Base-by-base conservation (phyloP, 2,888 invertebrate species). In the Hyposoter dolosus region DNA sequence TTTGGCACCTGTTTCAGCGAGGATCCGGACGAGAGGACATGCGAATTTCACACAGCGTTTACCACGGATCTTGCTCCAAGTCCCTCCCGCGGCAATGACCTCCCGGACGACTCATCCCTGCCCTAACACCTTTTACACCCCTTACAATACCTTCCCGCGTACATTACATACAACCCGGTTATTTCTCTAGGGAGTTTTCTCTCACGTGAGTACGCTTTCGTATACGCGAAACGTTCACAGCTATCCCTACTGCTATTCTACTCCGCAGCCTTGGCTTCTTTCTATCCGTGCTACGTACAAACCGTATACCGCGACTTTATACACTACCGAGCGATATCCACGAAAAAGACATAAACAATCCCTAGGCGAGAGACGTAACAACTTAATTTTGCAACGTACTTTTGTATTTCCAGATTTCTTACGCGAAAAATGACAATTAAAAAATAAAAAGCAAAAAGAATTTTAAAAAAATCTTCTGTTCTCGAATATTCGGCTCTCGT, bases 181-280 rank as follows among this genome's bases (percentile, higher is more conserved):
- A 93, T 93, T 93, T 93, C 93, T 93, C 93, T 90, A 91, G 93
- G 93, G 93, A 93, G 91, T 92, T 92, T 92, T 92, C 92, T 92
- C 92, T 88, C 92, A 91, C 90, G 92, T 82, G 86, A 86, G 82
- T 81, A 77, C 76, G 77, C 83, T 69, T 68, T 77, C 68, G 81
- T 83, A 77, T 81, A 78, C 69, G 72, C 86, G 74, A 84, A 84
- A 82, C 77, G 80, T 84, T 85, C 83, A 66, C 88, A 86, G 78
- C 66, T 80, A 83, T 82, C 79, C 74, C 79, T 69, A 68, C 63
- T 84, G 35, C 35, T 1, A 32, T 50, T 50, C 43, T 40, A 45
- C 45, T 60, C 10, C 40, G 60, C 32, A 68, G 53, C 53, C 65
- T 81, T 81, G 40, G 32, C 69, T 74, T 75, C 74, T 81, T 74